These are phyloP conservation scores for Sisor rabdophorus DNA, from an alignment of 2,113 vertebrate genomes.

Conservation along the genomic window DNA sequence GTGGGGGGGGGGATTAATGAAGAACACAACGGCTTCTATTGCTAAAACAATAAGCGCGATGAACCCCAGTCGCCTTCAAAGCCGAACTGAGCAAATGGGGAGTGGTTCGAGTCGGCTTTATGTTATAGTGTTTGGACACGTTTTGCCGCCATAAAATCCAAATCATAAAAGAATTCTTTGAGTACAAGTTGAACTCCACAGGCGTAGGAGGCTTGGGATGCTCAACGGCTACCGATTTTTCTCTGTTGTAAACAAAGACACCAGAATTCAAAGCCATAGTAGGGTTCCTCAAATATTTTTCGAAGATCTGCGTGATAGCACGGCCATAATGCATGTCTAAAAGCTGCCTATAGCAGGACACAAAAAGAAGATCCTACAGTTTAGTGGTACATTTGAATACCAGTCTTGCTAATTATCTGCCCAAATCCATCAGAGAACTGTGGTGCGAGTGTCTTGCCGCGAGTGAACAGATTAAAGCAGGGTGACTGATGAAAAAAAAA, in stretches of 20 bases:
- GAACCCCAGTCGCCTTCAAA: neutral
- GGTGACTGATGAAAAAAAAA: neutral
- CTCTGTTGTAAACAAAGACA: neutral
- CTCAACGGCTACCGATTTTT: neutral
- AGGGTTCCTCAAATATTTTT: neutral
- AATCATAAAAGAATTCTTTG: neutral
- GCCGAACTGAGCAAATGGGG: neutral
- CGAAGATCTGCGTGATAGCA: neutral
- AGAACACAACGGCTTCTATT: neutral
- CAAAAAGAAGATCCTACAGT: neutral
- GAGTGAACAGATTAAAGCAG: neutral
- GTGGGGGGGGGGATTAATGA: neutral
- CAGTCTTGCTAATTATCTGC: neutral
- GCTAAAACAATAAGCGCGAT: neutral
- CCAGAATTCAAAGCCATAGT: neutral
- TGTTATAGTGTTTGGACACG: neutral
- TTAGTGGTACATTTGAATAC: neutral
- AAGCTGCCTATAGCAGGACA: neutral
- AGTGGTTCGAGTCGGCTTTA: neutral
- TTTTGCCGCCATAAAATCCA: neutral
- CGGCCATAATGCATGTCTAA: neutral
- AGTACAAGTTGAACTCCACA: neutral
- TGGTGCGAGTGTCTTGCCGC: neutral
- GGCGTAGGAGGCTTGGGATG: neutral
- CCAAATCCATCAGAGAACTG: neutral